phyloP scores from a whole-genome alignment of 2,113 vertebrate genomes.

The Dasyornis broadbenti region DNA sequence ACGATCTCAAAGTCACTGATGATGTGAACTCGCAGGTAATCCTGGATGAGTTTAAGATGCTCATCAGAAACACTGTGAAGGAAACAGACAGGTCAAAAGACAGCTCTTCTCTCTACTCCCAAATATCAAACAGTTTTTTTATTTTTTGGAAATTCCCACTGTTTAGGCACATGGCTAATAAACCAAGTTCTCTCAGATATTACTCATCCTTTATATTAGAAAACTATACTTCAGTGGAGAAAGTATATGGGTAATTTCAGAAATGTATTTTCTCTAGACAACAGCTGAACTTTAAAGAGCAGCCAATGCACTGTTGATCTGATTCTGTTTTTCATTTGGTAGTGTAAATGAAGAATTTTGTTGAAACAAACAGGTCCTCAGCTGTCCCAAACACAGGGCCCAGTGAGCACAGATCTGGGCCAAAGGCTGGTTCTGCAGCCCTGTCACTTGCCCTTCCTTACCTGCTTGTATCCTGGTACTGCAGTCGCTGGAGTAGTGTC shows the following conservation, averaged over 20 bases:
- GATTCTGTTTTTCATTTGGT: background rate
- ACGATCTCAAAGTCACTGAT: conserved; percentile 81
- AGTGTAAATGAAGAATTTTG: background rate
- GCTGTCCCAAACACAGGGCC: background rate
- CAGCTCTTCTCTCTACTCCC: background rate
- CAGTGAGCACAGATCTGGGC: background rate
- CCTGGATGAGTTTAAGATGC: conserved; percentile 86
- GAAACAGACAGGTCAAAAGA: background rate
- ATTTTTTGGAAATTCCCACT: background rate
- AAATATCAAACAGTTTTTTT: background rate
- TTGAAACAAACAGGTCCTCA: background rate
- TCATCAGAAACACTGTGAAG: conserved; percentile 81
- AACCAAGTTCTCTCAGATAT: background rate
- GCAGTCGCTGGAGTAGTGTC: conserved; percentile 80
- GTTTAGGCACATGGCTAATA: background rate
- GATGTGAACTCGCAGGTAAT: conserved; percentile 83
- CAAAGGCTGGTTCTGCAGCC: background rate
- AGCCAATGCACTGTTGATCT: background rate
- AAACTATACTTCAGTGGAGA: background rate
- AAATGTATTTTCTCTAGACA: background rate
- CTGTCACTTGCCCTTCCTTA: conserved; percentile 51
- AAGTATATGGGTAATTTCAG: background rate
- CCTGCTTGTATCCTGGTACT: conserved; percentile 83
- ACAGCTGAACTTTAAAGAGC: background rate
- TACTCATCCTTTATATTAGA: background rate